Evolutionary conservation across 2,888 invertebrate species (phyloP), one percentile per base, ranked within the genome.

Genomic region (Nomada hirtipes): DNA sequence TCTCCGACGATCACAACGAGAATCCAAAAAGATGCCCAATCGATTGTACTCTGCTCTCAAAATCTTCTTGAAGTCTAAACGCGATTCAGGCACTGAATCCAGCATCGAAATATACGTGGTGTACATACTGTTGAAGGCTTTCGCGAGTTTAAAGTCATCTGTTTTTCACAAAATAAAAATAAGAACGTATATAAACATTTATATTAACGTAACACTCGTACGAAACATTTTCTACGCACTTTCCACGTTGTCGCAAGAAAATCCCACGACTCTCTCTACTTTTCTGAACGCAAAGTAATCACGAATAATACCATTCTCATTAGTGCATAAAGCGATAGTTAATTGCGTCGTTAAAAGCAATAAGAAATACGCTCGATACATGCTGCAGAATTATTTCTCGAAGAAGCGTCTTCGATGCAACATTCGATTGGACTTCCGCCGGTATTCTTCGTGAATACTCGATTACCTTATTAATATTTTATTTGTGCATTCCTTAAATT

Each of bases 231-330:
- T 52, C 23, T 75, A 79, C 77, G 44, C 76, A 91, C 91, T 86
- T 83, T 87, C 77, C 47, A 36, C 11, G 42, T 79, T 60, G 44
- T 76, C 82, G 15, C 91, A 91, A 20, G 89, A 88, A 70, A 91
- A 89, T 57, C 88, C 91, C 7, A 88, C 89, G 1, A 90, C 82
- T 20, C 83, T 78, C 1, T 81, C 57, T 13, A 89, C 80, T 36
- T 78, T 79, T 71, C 84, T 90, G 26, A 88, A 83, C 10, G 61
- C 36, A 23, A 91, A 90, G 53, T 90, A 91, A 73, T 88, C 88
- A 9, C 83, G 75, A 29, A 88, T 63, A 42, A 90, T 60, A 4
- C 71, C n/a, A 50, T 88, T 84, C 15, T 88, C 83, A 29, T 78
- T 59, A 2, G 2, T 23, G 11, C 72, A 80, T 0, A 55, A 75